Evolutionary conservation across 2,113 vertebrate species (phyloP).

Genomic region (Oryzias curvinotus): DNA sequence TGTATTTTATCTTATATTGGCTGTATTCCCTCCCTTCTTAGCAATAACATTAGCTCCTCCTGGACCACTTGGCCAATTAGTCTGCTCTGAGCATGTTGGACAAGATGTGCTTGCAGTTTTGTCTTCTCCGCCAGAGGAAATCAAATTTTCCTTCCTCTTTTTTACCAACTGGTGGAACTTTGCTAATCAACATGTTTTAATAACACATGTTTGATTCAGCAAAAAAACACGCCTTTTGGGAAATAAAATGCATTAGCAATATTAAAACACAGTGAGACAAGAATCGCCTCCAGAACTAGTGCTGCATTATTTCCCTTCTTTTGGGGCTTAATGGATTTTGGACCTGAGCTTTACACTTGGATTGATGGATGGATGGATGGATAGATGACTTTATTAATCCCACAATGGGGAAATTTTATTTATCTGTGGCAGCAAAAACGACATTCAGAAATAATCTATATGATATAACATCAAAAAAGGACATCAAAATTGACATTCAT

Average conservation of each 20-base stretch:
- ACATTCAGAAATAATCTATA: too few relatives aligned
- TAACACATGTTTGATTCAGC: conserved; percentile 64
- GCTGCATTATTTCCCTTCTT: conserved; percentile 31
- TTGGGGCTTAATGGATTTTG: conserved; percentile 45
- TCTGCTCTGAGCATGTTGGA: conserved; percentile 14
- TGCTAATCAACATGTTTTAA: conserved; percentile 51
- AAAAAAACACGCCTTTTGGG: conserved; percentile 44
- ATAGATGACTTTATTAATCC: too few relatives aligned
- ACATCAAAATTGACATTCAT: too few relatives aligned
- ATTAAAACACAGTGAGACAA: conserved; percentile 23
- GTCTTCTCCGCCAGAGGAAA: conserved; percentile 24
- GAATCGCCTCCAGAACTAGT: conserved; percentile 13
- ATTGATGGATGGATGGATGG: too few relatives aligned
- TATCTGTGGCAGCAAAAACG: too few relatives aligned
- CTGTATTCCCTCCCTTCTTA: conserved; percentile 3
- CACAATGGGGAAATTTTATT: too few relatives aligned
- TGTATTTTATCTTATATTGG: not conserved
- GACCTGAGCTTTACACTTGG: conserved; percentile 14
- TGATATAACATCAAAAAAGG: too few relatives aligned
- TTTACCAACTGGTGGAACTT: conserved; percentile 22
- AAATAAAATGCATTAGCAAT: conserved; percentile 50
- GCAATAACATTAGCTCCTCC: conserved; percentile 19
- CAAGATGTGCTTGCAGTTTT: conserved; percentile 39
- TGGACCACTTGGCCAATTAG: conserved; percentile 14
- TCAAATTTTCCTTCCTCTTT: conserved; percentile 32